These are phyloP conservation scores for Perdix hodgsoniae DNA, from an alignment of 2,797 vertebrate genomes.

Conservation along the genomic window DNA sequence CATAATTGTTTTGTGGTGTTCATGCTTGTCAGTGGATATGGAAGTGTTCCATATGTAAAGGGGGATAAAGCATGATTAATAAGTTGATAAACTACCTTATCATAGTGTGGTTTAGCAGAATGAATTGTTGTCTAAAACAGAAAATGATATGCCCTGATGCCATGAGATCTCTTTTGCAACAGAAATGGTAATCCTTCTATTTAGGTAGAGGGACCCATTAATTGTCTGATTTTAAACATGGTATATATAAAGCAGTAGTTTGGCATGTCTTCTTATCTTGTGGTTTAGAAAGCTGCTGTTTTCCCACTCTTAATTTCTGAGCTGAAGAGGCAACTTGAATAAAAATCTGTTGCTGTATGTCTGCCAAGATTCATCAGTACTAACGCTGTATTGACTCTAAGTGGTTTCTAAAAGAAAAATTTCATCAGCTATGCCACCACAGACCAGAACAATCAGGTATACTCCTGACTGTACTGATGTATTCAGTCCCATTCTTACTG, in stretches of 20 bases:
- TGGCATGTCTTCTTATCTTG: not conserved
- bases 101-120: not conserved
- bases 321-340: not conserved
- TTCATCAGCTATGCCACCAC: not conserved
- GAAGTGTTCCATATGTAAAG: fast-evolving
- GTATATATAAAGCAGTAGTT: not conserved
- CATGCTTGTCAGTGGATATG: not conserved
- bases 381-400: not conserved
- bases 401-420: not conserved
- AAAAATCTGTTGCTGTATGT: not conserved
- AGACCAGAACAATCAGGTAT: not conserved
- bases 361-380: not conserved
- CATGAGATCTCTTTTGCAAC: not conserved
- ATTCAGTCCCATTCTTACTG: not conserved
- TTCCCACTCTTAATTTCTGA: not conserved
- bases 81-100: not conserved
- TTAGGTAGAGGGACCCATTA: not conserved
- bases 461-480: not conserved
- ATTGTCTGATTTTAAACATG: not conserved
- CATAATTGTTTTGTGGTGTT: not conserved
- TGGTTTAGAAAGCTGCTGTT: not conserved
- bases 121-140: not conserved
- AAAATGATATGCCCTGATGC: not conserved
- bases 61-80: not conserved
- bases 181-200: not conserved